Evolutionary conservation across 2,888 invertebrate genomes (phyloP).

Genomic region (Campaea margaritaria): DNA sequence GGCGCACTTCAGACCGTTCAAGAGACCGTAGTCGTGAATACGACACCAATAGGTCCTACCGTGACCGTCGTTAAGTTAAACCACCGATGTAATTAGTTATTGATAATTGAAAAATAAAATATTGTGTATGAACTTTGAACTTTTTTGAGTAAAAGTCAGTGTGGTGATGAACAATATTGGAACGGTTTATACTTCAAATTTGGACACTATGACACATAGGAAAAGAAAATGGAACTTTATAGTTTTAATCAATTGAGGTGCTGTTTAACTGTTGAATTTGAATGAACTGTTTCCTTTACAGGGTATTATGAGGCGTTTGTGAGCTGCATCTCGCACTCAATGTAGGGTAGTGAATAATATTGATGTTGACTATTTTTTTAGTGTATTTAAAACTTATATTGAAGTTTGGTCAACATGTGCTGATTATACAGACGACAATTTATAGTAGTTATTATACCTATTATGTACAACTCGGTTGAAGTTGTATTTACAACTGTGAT

Average conservation of each 20-base stretch:
- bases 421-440: conserved; percentile 24
- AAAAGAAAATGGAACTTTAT: conserved; percentile 13
- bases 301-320: conserved; percentile 17
- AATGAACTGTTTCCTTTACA: conserved; percentile 28
- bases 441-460: conserved; percentile 22
- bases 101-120: conserved; percentile 72
- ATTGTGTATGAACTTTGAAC: conserved; percentile 83
- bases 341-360: conserved; percentile 18
- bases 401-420: conserved; percentile 7
- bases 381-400: conserved; percentile 7
- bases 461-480: conserved; percentile 45
- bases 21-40: conserved; percentile 85
- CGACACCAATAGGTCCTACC: conserved; percentile 85
- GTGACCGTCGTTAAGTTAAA: conserved; percentile 84
- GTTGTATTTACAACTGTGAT: conserved; percentile 63
- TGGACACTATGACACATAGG: conserved; percentile 19
- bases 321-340: background rate
- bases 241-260: conserved; percentile 6
- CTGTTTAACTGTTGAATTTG: conserved; percentile 3
- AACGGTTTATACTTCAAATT: conserved; percentile 44
- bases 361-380: conserved; percentile 30
- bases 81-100: conserved; percentile 74
- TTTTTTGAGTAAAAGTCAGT: conserved; percentile 75
- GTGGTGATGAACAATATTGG: conserved; percentile 71
- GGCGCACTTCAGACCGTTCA: conserved; percentile 90